Conservation (phyloP, 1,140 invertebrate species). For the Sitobion miscanthi region DNA sequence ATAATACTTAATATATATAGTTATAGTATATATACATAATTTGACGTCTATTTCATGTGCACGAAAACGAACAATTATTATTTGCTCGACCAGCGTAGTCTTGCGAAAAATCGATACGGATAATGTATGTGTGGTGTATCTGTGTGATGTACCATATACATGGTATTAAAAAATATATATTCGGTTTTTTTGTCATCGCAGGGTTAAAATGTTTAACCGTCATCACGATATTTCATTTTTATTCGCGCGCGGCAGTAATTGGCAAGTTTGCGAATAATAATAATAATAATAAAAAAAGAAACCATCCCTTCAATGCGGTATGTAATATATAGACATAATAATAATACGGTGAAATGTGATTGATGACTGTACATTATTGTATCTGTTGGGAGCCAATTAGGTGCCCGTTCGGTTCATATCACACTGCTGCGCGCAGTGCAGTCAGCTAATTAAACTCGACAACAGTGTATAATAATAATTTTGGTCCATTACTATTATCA, state of each 20-base stretch:
- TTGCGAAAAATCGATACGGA: neutral
- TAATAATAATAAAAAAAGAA: neutral
- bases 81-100: neutral
- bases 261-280: constrained; percentile 12
- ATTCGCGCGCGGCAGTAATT: neutral
- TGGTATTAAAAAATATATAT: neutral
- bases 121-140: neutral
- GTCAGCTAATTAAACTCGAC: neutral
- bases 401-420: neutral
- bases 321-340: neutral
- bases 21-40: too few species aligned
- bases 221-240: constrained; percentile 25
- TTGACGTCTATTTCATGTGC: too few species aligned
- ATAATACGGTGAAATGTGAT: neutral
- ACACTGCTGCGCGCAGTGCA: neutral
- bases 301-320: neutral
- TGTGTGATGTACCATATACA: too few species aligned
- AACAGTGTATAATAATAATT: neutral
- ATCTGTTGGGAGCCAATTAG: constrained; percentile 31
- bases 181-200: neutral
- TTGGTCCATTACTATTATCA: neutral
- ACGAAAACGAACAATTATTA: neutral
- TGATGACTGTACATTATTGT: constrained; percentile 8
- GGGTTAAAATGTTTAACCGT: neutral
- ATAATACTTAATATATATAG: too few species aligned